Evolutionary conservation across 2,888 invertebrate species (phyloP).

Genomic region (Macrosiphum euphorbiae): DNA sequence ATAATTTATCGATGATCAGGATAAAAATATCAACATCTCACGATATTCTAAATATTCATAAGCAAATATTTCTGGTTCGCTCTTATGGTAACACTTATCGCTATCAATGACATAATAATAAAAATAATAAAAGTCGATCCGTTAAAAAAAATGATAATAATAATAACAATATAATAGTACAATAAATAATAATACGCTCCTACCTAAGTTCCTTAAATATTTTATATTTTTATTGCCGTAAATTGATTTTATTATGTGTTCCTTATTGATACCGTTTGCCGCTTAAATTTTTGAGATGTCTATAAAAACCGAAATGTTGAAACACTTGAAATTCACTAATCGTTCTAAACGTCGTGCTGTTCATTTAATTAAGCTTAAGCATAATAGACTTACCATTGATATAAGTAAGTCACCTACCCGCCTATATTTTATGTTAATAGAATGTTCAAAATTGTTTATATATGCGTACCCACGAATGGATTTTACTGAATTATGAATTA

Average conservation of each 20-base stretch:
- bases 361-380: background rate
- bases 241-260: conserved; percentile 55
- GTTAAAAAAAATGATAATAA: background rate
- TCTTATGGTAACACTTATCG: background rate
- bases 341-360: background rate
- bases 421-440: background rate
- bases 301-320: conserved; percentile 14
- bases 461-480: too few species aligned
- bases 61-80: background rate
- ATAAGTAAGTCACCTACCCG: background rate
- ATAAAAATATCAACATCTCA: background rate
- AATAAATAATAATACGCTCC: background rate
- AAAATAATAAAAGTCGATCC: background rate
- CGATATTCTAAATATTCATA: background rate
- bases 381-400: background rate
- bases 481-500: background rate
- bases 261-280: conserved; percentile 1
- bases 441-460: background rate
- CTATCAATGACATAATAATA: conserved; percentile 23
- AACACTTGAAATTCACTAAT: background rate
- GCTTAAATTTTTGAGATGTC: conserved; percentile 27
- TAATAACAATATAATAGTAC: background rate
- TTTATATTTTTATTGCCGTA: conserved; percentile 30
- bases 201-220: conserved; percentile 23
- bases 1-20: background rate